Evolutionary conservation across 2,888 invertebrate species (phyloP).

Genomic region (Drosophila helvetica): DNA sequence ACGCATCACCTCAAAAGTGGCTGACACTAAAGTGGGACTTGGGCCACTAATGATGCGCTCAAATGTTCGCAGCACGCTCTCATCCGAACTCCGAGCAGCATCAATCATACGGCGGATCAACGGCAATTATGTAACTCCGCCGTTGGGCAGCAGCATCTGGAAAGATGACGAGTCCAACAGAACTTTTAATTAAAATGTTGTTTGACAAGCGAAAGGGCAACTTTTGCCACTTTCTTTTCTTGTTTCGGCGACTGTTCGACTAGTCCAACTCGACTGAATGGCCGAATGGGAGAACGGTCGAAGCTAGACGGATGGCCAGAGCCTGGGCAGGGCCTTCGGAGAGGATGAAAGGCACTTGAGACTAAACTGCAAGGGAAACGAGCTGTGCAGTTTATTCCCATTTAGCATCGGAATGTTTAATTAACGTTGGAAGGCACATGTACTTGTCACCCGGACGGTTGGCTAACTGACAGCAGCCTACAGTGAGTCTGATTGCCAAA

Average conservation of each 20-base stretch:
- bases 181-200: conserved; percentile 62
- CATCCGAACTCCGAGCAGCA: conserved; percentile 1
- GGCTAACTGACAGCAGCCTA: conserved; percentile 12
- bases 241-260: not conserved
- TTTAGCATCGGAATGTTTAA: conserved; percentile 50
- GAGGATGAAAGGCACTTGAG: conserved; percentile 3
- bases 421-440: conserved; percentile 41
- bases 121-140: conserved; percentile 47
- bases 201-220: conserved; percentile 35
- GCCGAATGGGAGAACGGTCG: not conserved
- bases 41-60: not conserved
- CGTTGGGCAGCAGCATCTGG: conserved; percentile 12
- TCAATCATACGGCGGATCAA: conserved; percentile 41
- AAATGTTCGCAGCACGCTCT: not conserved
- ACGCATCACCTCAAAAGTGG: not conserved
- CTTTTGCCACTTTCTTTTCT: conserved; percentile 6
- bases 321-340: not conserved
- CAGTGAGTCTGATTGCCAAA: conserved; percentile 16
- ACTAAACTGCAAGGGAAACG: conserved; percentile 11
- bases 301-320: not conserved
- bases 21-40: not conserved
- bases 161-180: conserved; percentile 11
- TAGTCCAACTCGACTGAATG: not conserved
- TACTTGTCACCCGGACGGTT: conserved; percentile 24
- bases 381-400: conserved; percentile 28